Base-by-base conservation (phyloP, 2,797 vertebrate species). In the Lagocephalus sceleratus region DNA sequence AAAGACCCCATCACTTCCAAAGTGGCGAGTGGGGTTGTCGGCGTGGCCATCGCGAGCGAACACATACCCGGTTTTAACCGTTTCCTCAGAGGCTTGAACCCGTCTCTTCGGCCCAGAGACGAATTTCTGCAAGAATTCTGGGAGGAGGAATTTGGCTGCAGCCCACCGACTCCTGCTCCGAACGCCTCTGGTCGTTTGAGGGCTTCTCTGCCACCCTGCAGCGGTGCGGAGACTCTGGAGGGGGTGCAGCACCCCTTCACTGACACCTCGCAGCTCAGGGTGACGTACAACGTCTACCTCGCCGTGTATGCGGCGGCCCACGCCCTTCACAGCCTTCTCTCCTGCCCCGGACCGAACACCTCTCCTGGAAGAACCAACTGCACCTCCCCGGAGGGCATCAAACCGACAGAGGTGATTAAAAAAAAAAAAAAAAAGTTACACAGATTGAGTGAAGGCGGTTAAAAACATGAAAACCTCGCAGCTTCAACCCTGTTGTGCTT, bases 281-380 rank as follows among this genome's bases (percentile, higher is more conserved):
- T 86, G 29, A 68, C 85, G 8, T 87, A 91, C 57, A 91, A 88
- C 23, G 76, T 89, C 8, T 91, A 91, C 58, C 75, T 90, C 22
- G 89, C 90, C 52, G 87, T 87, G 67, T 90, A 91, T 57, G 88
- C 84, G 20, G 87, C 74, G 40, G 89, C 89, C 10, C 76, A 91
- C 23, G 83, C 87, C 17, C 72, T 90, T 20, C 90, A 90, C 63
- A 85, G 69, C 35, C 73, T 89, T 21, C 75, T 88, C 29, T 68
- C 60, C 12, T 91, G 88, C 61, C 55, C 75, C 6, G 10, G 68
- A 15, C 47, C 15, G 23, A 59, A 71, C 15, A 60, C 17, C 17
- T 42, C 57, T 21, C 17, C 61, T 14, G 39, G 50, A 57, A 72
- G 49, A 41, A 62, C 65, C 26, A 60, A 60, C 20, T 90, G 87